Evolutionary conservation across 2,113 vertebrate genomes (phyloP), one percentile per base, ranked within the genome.

Genomic region (Cavia aperea): DNA sequence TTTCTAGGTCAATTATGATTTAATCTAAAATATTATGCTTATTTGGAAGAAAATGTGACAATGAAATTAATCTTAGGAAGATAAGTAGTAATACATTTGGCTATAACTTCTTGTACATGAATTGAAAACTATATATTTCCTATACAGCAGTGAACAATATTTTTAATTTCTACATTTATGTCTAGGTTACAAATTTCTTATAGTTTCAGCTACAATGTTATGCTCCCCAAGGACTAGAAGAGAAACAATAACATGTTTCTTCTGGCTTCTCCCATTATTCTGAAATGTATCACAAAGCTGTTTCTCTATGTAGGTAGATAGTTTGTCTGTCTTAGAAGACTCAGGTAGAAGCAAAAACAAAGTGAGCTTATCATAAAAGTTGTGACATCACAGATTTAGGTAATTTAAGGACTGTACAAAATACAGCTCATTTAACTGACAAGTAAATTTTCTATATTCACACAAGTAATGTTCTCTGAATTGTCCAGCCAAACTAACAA

Each of bases 321-420:
- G 21, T 79, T 82, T 92, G 63, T 89, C 29, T 72, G 66, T 9
- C 24, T 51, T 62, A 19, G 1, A 75, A 92, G 43, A 85, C 7
- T 49, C 4, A 26, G 56, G 3, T 26, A 87, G 83, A 91, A 88
- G 77, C 51, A 88, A 88, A 86, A 87, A 26, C 85, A 81, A 95
- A 90, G 9, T 88, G 82, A 93, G 18, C 87, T 68, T 77, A 70
- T 56, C 65, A 36, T 56, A 68, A 87, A 85, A 66, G 62, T 88
- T 21, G n/a, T 82, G 81, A 46, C 51, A 70, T 81, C 21, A 19
- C 58, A 13, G 31, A 68, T 93, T 90, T 43, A 89, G 51, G 1
- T 63, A 75, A 18, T 43, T 84, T 56, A 75, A 87, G 19, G 14
- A 66, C 18, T 88, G 46, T 51, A 21, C 26, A 92, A 78, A 8